Percentiles rank a stretch among this genome's conserved stretches.
Evolutionary conservation across 92 coral and sea anemone species (phyloP).

Genomic region (Scolanthus callimorphus): DNA sequence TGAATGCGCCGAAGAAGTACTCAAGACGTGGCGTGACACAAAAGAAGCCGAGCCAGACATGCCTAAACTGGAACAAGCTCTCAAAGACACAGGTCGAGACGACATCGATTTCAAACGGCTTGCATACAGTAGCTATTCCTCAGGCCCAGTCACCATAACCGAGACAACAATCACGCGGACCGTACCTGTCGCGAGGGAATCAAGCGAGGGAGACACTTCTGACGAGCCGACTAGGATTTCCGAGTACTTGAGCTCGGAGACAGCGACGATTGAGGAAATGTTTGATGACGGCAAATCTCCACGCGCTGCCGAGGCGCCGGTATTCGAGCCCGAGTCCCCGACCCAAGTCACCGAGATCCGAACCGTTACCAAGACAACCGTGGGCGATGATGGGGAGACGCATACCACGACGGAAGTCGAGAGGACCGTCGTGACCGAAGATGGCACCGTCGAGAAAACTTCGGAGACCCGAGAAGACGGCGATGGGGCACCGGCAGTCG

Average conservation of each 20-base stretch:
- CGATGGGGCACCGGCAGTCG: slow-evolving; percentile 29
- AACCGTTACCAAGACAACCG: slow-evolving; percentile 10
- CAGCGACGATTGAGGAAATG: slow-evolving; percentile 32
- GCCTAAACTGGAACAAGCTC: slow-evolving; percentile 82
- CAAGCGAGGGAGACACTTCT: background rate
- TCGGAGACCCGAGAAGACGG: slow-evolving; percentile 31
- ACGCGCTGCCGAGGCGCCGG: slow-evolving; percentile 16
- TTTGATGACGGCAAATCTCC: slow-evolving; percentile 37
- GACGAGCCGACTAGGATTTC: slow-evolving; percentile 27
- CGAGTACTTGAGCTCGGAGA: slow-evolving; percentile 43
- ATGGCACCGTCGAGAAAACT: slow-evolving; percentile 27
- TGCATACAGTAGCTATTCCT: slow-evolving; percentile 91
- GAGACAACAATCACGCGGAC: slow-evolving; percentile 49
- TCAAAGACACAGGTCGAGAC: slow-evolving; percentile 75
- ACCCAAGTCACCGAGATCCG: slow-evolving; percentile 9
- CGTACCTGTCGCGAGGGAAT: slow-evolving; percentile 10
- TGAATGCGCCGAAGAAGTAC: slow-evolving; percentile 74
- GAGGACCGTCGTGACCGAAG: slow-evolving; percentile 47
- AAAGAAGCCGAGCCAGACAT: slow-evolving; percentile 84
- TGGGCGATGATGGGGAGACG: slow-evolving; percentile 17
- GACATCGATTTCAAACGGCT: slow-evolving; percentile 88
- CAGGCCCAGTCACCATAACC: slow-evolving; percentile 65
- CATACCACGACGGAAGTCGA: slow-evolving; percentile 14
- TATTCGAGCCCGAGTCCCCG: slow-evolving; percentile 4
- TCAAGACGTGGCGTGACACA: slow-evolving; percentile 83